Evolutionary conservation across 2,113 vertebrate species (phyloP).

Genomic region (Cyphotilapia sp.): DNA sequence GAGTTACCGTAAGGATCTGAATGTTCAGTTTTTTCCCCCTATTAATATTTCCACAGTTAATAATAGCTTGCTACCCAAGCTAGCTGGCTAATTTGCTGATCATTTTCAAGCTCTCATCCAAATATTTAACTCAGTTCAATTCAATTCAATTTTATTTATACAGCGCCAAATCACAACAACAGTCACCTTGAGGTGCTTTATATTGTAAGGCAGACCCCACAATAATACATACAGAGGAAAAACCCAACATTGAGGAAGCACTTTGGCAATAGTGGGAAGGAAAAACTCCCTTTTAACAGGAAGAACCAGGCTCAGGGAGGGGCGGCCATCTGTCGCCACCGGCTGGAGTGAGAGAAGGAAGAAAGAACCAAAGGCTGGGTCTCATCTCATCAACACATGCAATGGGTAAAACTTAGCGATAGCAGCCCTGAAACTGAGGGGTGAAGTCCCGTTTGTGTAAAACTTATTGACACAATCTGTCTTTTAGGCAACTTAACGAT

Average conservation of each 20-base stretch:
- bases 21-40: neutral
- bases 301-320: neutral
- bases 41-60: neutral
- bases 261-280: neutral
- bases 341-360: neutral
- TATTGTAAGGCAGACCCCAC: neutral
- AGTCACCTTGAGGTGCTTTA: neutral
- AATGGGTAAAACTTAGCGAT: neutral
- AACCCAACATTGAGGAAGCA: neutral
- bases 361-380: neutral
- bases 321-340: neutral
- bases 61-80: neutral
- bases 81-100: neutral
- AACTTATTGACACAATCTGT: neutral
- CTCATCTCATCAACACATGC: neutral
- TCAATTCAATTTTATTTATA: neutral
- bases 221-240: neutral
- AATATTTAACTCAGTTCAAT: neutral
- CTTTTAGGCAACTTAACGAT: neutral
- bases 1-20: rapidly evolving
- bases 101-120: neutral
- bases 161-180: neutral
- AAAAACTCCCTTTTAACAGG: neutral
- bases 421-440: rapidly evolving
- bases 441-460: neutral